These are phyloP conservation scores for Pipa parva DNA, from an alignment of 2,113 vertebrate species.

Conservation along the genomic window DNA sequence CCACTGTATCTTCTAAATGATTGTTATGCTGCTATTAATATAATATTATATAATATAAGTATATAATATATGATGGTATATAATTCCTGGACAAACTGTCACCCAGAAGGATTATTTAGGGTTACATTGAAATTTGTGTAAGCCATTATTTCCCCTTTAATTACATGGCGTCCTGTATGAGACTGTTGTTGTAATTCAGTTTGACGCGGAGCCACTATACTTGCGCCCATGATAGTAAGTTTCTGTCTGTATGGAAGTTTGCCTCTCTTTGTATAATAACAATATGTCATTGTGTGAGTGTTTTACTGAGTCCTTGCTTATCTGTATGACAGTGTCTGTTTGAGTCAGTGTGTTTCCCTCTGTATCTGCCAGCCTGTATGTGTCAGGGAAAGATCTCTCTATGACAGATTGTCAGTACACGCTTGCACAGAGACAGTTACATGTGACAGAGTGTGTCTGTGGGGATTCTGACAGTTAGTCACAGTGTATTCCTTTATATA, in stretches of 20 bases:
- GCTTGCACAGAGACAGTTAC: constrained; percentile 7
- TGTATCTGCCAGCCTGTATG: constrained; percentile 37
- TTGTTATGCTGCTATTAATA: too few relatives aligned
- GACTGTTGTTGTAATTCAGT: too few relatives aligned
- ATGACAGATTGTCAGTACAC: constrained; percentile 28
- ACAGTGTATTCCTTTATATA: constrained; percentile 11
- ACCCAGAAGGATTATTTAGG: too few relatives aligned
- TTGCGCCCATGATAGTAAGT: not conserved
- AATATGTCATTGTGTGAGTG: constrained; percentile 34
- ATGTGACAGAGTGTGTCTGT: constrained; percentile 28
- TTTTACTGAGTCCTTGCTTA: constrained; percentile 10
- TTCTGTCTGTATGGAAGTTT: constrained; percentile 17
- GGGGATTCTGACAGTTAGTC: constrained; percentile 16
- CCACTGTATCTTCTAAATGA: too few relatives aligned
- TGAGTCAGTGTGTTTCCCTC: constrained; percentile 32
- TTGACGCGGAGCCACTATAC: constrained; percentile 1
- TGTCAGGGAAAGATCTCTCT: constrained; percentile 22
- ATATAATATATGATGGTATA: too few relatives aligned
- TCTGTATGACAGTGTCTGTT: constrained; percentile 37
- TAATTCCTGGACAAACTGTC: too few relatives aligned
- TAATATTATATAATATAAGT: too few relatives aligned
- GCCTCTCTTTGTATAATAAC: constrained; percentile 4
- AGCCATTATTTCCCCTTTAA: too few relatives aligned
- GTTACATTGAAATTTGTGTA: too few relatives aligned
- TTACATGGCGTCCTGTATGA: too few relatives aligned